Evolutionary conservation across 2,797 vertebrate species (phyloP), one percentile per base, ranked within the genome.

Genomic region (Anguilla pacifica): DNA sequence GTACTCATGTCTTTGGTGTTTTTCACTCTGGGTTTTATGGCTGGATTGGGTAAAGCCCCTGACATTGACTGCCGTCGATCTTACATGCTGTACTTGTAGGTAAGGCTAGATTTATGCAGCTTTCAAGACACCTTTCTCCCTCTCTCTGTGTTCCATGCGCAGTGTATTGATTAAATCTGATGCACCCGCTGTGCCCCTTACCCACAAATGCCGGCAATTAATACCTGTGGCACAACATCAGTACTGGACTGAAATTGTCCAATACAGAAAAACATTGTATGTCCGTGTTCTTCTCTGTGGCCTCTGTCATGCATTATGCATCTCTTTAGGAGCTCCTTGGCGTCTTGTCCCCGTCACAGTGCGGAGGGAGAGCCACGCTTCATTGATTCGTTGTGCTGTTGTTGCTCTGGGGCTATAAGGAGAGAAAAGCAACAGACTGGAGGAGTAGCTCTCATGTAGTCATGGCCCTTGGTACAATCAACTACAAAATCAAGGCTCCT

Each of bases 221-320:
- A 85, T 53, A 77, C 61, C 43, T 55, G 61, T 35, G 61, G 46
- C 17, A 70, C 51, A 59, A 51, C 49, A n/a, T 79, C 39, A 81
- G 5, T 83, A n/a, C 53, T 39, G 55, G 39, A 39, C 84, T 49
- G 43, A 82, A 85, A 67, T 51, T 67, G 46, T 79, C 61, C 19
- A 77, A 85, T 85, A 77, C 31, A 55, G 64, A 67, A 85, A 55
- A 85, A 85, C 83, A 85, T 55, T 5, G 28, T 67, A 31, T 57
- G 70, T 57, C 55, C 83, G 59, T 87, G 59, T 87, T 67, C 86
- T 81, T 86, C 31, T 35, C 70, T 55, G 10, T 81, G 81, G 61
- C 72, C 82, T 77, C n/a, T 7, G 49, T 64, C 46, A 61, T 81
- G 70, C 19, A 55, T 70, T 67, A 85, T 89, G 81, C 72, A 57